Conservation (phyloP, 2,888 invertebrate genomes). For the Calephelis perditalis region DNA sequence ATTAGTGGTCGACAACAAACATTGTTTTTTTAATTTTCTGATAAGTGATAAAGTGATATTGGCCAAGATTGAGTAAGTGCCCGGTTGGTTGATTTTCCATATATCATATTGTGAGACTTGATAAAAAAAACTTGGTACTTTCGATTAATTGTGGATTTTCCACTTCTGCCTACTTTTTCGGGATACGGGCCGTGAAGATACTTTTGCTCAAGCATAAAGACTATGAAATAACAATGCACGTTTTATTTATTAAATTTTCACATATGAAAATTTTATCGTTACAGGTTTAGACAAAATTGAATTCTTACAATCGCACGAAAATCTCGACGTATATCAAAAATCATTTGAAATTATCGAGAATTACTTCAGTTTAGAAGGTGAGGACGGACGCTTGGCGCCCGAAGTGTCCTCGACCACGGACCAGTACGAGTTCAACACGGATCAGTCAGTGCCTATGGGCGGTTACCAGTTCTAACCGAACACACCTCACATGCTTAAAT, state of each 20-base stretch:
- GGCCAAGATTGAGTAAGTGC: too few relatives aligned
- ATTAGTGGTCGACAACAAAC: too few relatives aligned
- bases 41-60: too few relatives aligned
- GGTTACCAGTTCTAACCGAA: conserved; percentile 87
- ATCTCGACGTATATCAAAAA: conserved; percentile 97
- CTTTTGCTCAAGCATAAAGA: too few relatives aligned
- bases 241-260: neutral
- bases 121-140: too few relatives aligned
- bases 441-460: conserved; percentile 86
- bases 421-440: conserved; percentile 85
- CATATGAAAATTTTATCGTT: neutral
- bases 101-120: too few relatives aligned
- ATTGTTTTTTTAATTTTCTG: too few relatives aligned
- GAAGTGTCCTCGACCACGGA: conserved; percentile 84
- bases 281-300: conserved; percentile 98
- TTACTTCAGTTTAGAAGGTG: conserved; percentile 96
- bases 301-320: conserved; percentile 97
- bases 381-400: conserved; percentile 89
- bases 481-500: conserved; percentile 15
- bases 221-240: too few relatives aligned
- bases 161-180: too few relatives aligned
- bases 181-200: too few relatives aligned
- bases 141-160: too few relatives aligned
- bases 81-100: too few relatives aligned
- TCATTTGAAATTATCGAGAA: conserved; percentile 98